Conservation (phyloP, 2,888 invertebrate species). For the Callimorpha dominula region DNA sequence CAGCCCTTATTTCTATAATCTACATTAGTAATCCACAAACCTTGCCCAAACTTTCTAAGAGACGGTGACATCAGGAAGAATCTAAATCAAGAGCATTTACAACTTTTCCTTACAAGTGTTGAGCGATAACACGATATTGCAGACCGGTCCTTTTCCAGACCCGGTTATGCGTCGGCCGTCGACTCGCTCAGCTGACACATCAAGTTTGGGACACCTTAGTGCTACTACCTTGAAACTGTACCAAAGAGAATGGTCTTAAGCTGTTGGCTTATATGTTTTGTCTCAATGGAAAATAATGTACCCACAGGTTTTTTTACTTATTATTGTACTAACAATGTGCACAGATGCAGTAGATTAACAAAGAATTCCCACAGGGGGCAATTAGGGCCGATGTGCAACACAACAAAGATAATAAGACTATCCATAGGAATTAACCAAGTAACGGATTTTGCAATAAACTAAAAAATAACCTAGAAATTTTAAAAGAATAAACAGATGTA, state of each 20-base stretch:
- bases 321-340: no score
- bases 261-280: neutral
- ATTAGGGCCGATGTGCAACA: no score
- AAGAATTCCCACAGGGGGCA: no score
- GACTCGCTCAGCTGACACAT: constrained; percentile 5
- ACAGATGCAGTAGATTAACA: no score
- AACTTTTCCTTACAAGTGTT: constrained; percentile 35
- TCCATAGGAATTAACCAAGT: no score
- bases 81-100: constrained; percentile 16
- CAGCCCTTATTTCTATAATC: neutral
- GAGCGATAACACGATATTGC: constrained; percentile 18
- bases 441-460: no score
- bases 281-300: neutral
- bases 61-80: constrained; percentile 7
- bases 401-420: no score
- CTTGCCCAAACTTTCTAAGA: constrained; percentile 15
- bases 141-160: constrained; percentile 18
- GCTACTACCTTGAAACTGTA: neutral
- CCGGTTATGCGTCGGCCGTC: constrained; percentile 12
- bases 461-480: no score
- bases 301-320: neutral
- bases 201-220: neutral
- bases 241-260: neutral
- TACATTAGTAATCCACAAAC: neutral
- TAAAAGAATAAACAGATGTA: no score